A percentile compares a stretch with the other conserved stretches of the same genome.
Evolutionary conservation across 2,797 vertebrate genomes (phyloP).

Genomic region (Muscicapa striata): DNA sequence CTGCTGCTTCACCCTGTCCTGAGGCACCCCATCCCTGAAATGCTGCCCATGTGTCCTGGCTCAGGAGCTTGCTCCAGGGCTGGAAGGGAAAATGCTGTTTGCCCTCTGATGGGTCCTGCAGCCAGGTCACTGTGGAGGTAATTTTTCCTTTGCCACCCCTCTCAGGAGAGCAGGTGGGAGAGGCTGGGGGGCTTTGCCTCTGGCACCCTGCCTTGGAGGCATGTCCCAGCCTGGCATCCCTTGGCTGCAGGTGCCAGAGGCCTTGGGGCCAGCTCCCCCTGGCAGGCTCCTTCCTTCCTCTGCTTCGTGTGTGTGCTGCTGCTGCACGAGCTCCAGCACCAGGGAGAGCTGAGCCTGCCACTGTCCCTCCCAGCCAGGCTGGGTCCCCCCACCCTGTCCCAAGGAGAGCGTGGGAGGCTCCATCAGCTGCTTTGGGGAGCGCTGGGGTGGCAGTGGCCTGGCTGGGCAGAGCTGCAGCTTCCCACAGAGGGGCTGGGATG

Average conservation of each 20-base stretch:
- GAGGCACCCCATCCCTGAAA: too few species aligned
- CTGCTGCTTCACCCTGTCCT: neutral
- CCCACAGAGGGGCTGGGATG: accelerated
- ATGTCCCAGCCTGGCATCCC: accelerated
- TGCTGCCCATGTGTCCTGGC: accelerated
- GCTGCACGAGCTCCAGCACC: neutral
- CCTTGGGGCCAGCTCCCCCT: neutral
- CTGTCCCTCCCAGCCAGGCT: neutral
- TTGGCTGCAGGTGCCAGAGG: neutral
- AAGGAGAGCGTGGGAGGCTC: accelerated
- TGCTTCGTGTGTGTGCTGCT: neutral
- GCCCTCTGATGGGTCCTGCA: neutral
- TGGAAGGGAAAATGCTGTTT: neutral
- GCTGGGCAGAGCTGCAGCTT: neutral
- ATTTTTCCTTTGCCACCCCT: neutral
- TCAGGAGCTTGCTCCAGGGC: neutral
- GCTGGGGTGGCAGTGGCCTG: accelerated
- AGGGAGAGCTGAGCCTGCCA: neutral
- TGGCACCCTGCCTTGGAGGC: neutral
- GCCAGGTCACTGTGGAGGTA: neutral
- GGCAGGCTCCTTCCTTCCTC: neutral
- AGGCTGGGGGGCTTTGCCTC: neutral
- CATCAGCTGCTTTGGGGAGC: neutral
- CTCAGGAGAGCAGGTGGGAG: neutral
- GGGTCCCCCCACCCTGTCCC: accelerated